Base-by-base conservation (phyloP, 53 echinoderm and acorn worm genomes). In the Luidia sarsii region DNA sequence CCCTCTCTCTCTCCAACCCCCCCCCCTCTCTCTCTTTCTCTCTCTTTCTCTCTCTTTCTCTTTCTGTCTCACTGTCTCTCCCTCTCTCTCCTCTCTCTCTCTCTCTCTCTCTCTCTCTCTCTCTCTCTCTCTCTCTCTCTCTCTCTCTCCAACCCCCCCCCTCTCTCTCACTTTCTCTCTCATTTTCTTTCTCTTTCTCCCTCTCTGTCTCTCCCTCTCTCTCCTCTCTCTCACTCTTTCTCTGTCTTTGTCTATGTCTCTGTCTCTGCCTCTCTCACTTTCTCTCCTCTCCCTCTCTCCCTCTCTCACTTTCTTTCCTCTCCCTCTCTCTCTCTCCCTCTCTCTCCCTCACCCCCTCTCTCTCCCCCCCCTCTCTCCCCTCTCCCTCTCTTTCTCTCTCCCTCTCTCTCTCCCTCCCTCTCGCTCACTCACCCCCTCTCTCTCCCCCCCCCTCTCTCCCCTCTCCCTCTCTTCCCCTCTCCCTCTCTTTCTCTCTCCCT, bases 121-220 rank as follows among this genome's bases (percentile, higher is more conserved):
- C n/a, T n/a, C n/a, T n/a, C n/a, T n/a, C 77, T 62, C 77, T 60
- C 77, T 77, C 61, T 77, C 77, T 61, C 32, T 77, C 28, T 21
- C 60, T 62, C 23, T 30, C 61, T 77, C 60, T 50, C 77, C 61
- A 43, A n/a, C n/a, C n/a, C n/a, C n/a, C n/a, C n/a, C n/a, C n/a
- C n/a, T n/a, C n/a, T n/a, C n/a, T n/a, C n/a, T n/a, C n/a, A n/a
- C n/a, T n/a, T 62, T 62, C 77, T 60, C 77, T 77, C 61, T 77
- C 77, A 46, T 31, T 77, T 39, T 21, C 60, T 62, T 31, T 30
- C 61, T 77, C 60, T 50, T 62, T 77, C 61, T n/a, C n/a, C n/a
- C n/a, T n/a, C n/a, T n/a, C n/a, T n/a, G n/a, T n/a, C n/a, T n/a
- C n/a, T n/a, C n/a, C n/a, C n/a, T n/a, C n/a, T n/a, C 77, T 62